Evolutionary conservation across 2,797 vertebrate species (phyloP), one percentile per base, ranked within the genome.

Genomic region (Lepus townsendii): DNA sequence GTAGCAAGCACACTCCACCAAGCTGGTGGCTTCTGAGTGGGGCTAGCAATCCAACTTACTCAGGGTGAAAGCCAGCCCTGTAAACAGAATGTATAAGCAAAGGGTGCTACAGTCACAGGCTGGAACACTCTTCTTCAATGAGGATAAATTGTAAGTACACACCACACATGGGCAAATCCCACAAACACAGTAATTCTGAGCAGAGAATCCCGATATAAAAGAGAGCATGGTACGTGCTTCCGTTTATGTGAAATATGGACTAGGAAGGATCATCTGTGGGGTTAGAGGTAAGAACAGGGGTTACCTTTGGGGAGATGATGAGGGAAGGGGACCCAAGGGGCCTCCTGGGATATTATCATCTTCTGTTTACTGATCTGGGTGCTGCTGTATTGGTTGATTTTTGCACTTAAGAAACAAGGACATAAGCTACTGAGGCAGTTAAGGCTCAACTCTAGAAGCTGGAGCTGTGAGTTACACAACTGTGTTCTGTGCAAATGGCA

Each of bases 211-310:
- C 75, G 35, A 54, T 54, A 60, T 22, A 30, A 94, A 78, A 72
- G 22, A 88, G 5, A 96, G 82, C 7, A 79, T 11, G 62, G 24
- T 38, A 24, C 69, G 60, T 68, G 68, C 60, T 76, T 91, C 66
- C 14, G 75, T 32, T 83, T 71, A 47, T 13, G 79, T 38, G 76
- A 79, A 92, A 11, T 32, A 47, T 30, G 35, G 93, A 96, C 63
- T 19, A 83, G 19, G 66, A 7, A 85, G 93, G 88, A 38, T 77
- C 77, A 82, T 50, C 35, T 65, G 17, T 50, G 38, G 38, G 60
- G 27, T 96, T 72, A 50, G 65, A 91, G 90, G 65, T 27, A 78
- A 62, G 71, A 42, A 68, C 38, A 86, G 71, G 42, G 42, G 35
- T 52, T 76, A 47, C 22, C 22, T 2, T 72, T 66, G 76, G 16